Percentiles rank a stretch among this genome's conserved stretches.
These are phyloP conservation scores for Epinephelus lanceolatus DNA, from an alignment of 2,113 vertebrate genomes.

Conservation along the genomic window DNA sequence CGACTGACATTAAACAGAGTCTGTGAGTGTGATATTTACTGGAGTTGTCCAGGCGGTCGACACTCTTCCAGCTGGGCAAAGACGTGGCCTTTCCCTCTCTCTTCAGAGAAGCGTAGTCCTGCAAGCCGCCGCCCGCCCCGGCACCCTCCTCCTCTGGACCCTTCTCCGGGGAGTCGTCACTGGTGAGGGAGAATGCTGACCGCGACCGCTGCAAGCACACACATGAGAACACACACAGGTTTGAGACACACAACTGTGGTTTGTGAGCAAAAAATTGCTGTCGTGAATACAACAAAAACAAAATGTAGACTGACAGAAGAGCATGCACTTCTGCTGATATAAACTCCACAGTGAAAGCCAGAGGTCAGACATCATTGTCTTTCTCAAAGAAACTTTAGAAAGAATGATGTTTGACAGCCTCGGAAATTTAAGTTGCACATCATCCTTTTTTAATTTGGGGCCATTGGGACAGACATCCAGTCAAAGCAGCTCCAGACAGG, in stretches of 20 bases:
- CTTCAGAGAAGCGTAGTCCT: constrained; percentile 81
- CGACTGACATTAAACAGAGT: not conserved
- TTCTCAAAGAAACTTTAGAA: not conserved
- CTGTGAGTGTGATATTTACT: constrained; percentile 80
- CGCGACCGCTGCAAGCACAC: constrained; percentile 85
- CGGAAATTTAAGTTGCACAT: not conserved
- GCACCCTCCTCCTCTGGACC: constrained; percentile 72
- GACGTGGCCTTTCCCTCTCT: constrained; percentile 83
- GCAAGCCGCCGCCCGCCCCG: constrained; percentile 52
- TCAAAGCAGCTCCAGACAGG: not conserved
- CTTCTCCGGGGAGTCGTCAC: constrained; percentile 85
- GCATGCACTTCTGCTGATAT: not conserved
- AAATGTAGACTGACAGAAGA: not conserved
- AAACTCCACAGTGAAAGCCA: not conserved
- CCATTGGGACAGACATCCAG: not conserved
- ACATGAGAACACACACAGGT: constrained; percentile 2
- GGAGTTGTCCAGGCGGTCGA: constrained; percentile 90
- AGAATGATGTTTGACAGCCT: not conserved
- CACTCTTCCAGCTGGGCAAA: constrained; percentile 90
- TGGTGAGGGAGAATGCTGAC: constrained; percentile 88
- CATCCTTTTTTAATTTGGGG: not conserved
- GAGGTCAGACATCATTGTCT: not conserved
- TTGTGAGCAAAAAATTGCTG: not conserved
- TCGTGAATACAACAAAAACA: too few species aligned
- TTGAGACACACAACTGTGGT: not conserved